Evolutionary conservation across 2,113 vertebrate species (phyloP).

Genomic region (Carassius auratus): DNA sequence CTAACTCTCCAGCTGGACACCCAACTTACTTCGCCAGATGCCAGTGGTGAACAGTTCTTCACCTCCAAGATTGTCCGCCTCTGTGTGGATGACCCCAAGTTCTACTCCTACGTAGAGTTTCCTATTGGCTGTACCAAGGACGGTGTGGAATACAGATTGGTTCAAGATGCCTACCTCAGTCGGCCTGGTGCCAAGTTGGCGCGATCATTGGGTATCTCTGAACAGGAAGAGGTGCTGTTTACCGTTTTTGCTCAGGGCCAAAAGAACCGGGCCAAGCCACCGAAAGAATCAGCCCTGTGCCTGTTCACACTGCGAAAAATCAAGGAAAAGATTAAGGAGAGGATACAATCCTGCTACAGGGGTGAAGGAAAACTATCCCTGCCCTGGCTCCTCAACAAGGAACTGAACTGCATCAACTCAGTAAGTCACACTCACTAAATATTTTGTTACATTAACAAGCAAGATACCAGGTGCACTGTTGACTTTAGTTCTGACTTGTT

Average conservation of each 20-base stretch:
- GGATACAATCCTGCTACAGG: constrained; percentile 95
- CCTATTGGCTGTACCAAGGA: constrained; percentile 93
- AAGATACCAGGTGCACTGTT: background rate
- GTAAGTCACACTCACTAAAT: constrained; percentile 74
- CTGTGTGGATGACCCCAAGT: constrained; percentile 93
- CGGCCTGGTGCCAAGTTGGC: constrained; percentile 85
- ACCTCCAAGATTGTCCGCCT: constrained; percentile 96
- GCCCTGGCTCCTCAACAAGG: constrained; percentile 97
- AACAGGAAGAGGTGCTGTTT: constrained; percentile 92
- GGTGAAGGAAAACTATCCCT: constrained; percentile 93
- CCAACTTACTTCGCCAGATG: constrained; percentile 90
- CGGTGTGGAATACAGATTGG: constrained; percentile 91
- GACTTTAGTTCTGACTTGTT: background rate
- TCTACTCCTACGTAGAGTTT: constrained; percentile 97
- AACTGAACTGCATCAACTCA: constrained; percentile 95
- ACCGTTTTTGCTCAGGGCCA: constrained; percentile 96
- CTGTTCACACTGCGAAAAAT: constrained; percentile 92
- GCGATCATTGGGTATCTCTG: constrained; percentile 84
- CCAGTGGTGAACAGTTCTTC: constrained; percentile 93
- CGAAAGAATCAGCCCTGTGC: constrained; percentile 93
- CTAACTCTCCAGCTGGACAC: constrained; percentile 94
- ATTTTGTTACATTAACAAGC: background rate
- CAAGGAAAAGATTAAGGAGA: constrained; percentile 97
- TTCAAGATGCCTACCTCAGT: constrained; percentile 93
- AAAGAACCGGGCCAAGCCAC: constrained; percentile 94